phyloP scores from a whole-genome alignment of 2,888 invertebrate species.

The Habroteleia sp. region DNA sequence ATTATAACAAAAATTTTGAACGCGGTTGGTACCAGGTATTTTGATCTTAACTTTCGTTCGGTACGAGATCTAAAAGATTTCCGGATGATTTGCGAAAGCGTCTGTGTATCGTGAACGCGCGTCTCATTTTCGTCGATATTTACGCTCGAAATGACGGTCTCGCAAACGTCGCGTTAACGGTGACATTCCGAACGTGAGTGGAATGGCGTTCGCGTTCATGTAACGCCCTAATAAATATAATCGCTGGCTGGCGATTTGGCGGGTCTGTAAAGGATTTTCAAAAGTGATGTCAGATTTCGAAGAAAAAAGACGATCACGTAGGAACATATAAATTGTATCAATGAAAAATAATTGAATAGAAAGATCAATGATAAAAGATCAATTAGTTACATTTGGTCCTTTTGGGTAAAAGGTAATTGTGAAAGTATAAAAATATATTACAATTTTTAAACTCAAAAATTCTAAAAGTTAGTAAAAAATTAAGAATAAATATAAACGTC shows the following conservation, averaged over 20 bases:
- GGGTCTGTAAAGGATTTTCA: conserved; percentile 25
- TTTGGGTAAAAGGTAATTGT: too few species aligned
- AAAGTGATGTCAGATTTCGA: conserved; percentile 18
- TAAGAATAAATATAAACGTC: too few species aligned
- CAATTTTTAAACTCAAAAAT: too few species aligned
- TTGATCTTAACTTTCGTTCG: conserved; percentile 13
- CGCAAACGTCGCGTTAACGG: conserved; percentile 59
- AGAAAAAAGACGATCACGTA: too few species aligned
- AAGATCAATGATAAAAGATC: too few species aligned
- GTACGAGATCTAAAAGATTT: conserved; percentile 44
- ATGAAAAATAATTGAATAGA: too few species aligned
- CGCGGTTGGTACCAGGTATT: background rate
- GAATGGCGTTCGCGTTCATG: conserved; percentile 37
- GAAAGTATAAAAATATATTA: too few species aligned
- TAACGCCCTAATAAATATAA: conserved; percentile 51
- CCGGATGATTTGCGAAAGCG: conserved; percentile 49
- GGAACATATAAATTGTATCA: too few species aligned
- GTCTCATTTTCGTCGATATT: conserved; percentile 59
- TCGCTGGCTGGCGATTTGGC: conserved; percentile 25
- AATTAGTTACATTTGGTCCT: too few species aligned
- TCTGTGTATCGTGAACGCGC: conserved; percentile 44
- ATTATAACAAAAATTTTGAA: too few species aligned
- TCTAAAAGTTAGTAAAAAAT: too few species aligned
- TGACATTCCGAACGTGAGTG: conserved; percentile 57
- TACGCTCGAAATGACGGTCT: conserved; percentile 55